Conservation (phyloP, 2,113 vertebrate species). For the Bettongia penicillata region DNA sequence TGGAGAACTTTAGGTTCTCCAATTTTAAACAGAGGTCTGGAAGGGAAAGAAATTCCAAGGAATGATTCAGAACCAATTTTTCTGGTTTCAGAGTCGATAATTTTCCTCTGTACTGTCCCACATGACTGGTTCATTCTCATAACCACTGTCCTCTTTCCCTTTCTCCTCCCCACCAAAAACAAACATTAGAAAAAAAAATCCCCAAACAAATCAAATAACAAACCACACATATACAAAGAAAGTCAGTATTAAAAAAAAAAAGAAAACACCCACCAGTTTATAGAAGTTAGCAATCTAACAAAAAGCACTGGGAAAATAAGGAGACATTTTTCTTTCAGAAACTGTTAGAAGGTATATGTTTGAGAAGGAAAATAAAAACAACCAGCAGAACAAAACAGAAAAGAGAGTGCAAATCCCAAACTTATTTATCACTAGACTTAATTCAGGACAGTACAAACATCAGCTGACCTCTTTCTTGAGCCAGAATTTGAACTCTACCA, state of each 20-base stretch:
- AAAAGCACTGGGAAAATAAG: constrained; percentile 14
- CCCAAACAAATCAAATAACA: background rate
- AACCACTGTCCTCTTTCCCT: background rate
- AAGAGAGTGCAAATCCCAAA: background rate
- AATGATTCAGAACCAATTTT: background rate
- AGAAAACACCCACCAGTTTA: background rate
- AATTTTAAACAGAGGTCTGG: background rate
- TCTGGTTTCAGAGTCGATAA: background rate
- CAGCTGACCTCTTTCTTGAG: background rate
- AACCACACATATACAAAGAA: background rate
- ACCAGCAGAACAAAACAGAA: background rate
- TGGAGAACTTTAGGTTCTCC: too few species aligned
- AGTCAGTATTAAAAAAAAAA: background rate
- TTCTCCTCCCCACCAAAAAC: background rate
- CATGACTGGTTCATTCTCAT: background rate
- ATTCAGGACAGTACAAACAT: background rate
- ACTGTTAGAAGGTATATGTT: background rate
- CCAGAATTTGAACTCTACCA: background rate
- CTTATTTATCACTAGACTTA: background rate
- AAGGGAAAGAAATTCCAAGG: background rate
- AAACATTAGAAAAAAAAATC: background rate
- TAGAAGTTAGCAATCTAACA: background rate
- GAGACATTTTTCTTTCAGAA: background rate
- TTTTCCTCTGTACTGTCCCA: background rate
- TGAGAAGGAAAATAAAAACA: background rate